Evolutionary conservation across 2,888 invertebrate species (phyloP).

Genomic region (Liodrosophila aerea): DNA sequence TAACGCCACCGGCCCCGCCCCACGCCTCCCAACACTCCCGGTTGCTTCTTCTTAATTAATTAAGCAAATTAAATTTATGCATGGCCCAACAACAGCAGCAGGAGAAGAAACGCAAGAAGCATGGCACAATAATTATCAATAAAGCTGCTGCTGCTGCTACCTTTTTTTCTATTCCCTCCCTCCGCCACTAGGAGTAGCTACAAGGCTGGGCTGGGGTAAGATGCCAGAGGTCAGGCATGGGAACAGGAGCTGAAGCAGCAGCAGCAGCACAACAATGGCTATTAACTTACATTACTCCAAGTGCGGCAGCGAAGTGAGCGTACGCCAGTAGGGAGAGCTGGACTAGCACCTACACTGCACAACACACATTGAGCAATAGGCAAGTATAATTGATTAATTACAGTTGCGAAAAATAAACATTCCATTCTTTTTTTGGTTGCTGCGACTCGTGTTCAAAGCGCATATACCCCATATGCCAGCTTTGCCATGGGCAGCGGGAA

Average conservation of each 20-base stretch:
- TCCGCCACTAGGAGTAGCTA: background rate
- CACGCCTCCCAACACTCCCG: background rate
- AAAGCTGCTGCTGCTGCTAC: conserved; percentile 54
- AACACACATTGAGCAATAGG: too few relatives aligned
- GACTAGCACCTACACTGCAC: too few relatives aligned
- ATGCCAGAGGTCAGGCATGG: conserved; percentile 1
- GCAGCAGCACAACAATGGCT: conserved; percentile 61
- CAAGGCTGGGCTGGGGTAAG: background rate
- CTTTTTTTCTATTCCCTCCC: conserved; percentile 22
- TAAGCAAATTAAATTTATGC: conserved; percentile 76
- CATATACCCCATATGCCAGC: too few relatives aligned
- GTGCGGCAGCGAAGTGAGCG: conserved; percentile 35
- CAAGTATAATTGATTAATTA: too few relatives aligned
- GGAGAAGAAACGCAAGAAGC: conserved; percentile 51
- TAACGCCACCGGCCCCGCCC: background rate
- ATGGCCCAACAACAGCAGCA: conserved; percentile 45
- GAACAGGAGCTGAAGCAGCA: conserved; percentile 1
- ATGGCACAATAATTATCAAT: conserved; percentile 76
- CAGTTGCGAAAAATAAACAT: too few relatives aligned
- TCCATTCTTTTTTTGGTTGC: too few relatives aligned
- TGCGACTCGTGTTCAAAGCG: too few relatives aligned
- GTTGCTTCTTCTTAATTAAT: conserved; percentile 71
- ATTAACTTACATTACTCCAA: conserved; percentile 72
- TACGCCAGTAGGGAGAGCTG: background rate
- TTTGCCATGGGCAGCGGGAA: conserved; percentile 9